Percentiles rank a stretch among this genome's conserved stretches.
These are phyloP conservation scores for Ectemnius continuus DNA, from an alignment of 2,888 invertebrate species.

Conservation along the genomic window DNA sequence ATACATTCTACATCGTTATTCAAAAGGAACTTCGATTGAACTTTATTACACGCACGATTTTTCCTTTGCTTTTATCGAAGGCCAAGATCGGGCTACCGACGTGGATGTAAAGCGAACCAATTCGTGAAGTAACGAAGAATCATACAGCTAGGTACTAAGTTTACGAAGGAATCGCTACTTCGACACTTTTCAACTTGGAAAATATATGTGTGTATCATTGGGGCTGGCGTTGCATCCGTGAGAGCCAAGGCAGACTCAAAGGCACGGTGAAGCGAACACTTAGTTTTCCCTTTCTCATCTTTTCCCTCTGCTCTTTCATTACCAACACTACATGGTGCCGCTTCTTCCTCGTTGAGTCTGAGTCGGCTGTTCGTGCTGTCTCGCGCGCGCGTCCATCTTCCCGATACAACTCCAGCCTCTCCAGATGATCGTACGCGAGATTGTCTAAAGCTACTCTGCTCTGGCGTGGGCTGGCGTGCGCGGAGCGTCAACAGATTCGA, in stretches of 20 bases:
- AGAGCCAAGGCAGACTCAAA: slow-evolving; percentile 30
- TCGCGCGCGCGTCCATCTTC: neutral
- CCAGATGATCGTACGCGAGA: slow-evolving; percentile 44
- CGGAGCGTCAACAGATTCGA: slow-evolving; percentile 37
- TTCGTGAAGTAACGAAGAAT: slow-evolving; percentile 54
- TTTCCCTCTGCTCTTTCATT: neutral
- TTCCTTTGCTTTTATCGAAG: slow-evolving; percentile 52
- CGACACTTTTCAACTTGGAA: slow-evolving; percentile 47
- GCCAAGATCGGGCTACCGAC: slow-evolving; percentile 56
- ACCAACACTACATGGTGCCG: slow-evolving; percentile 12
- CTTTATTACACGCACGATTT: slow-evolving; percentile 58
- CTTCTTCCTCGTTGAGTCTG: slow-evolving; percentile 16
- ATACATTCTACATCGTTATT: slow-evolving; percentile 66
- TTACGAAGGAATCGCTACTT: slow-evolving; percentile 49
- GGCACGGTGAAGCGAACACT: slow-evolving; percentile 32
- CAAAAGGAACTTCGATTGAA: slow-evolving; percentile 73
- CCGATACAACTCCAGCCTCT: slow-evolving; percentile 28
- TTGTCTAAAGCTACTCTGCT: slow-evolving; percentile 56
- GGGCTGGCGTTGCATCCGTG: slow-evolving; percentile 30
- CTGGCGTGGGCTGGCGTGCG: slow-evolving; percentile 31
- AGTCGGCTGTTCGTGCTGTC: slow-evolving; percentile 7
- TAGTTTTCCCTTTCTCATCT: neutral
- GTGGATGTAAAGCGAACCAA: slow-evolving; percentile 51
- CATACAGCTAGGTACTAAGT: slow-evolving; percentile 48
- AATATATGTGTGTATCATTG: slow-evolving; percentile 42